Percentiles rank a stretch among this genome's conserved stretches.
phyloP scores from a whole-genome alignment of 2,888 invertebrate genomes.

The Prosopocoilus inquinatus region DNA sequence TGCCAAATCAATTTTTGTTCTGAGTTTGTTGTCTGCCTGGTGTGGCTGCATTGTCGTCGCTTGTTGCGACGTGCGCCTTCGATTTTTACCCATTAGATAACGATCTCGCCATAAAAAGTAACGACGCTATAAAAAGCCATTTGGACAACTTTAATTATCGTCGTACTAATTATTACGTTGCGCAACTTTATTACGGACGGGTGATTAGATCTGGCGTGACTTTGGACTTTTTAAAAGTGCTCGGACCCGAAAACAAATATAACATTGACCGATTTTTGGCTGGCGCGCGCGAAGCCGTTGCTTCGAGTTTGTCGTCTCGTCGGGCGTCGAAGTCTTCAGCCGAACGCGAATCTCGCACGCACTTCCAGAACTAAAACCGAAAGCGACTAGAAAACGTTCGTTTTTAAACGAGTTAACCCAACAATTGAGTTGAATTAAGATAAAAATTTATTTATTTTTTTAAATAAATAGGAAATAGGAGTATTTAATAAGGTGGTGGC shows the following conservation, averaged over 20 bases:
- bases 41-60: no score
- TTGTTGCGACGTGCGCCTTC: background rate
- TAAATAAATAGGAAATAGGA: no score
- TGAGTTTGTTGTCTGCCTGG: no score
- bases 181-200: conserved; percentile 15
- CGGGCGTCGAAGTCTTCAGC: conserved; percentile 8
- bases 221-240: conserved; percentile 12
- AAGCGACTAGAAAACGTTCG: no score
- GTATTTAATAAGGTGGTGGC: no score
- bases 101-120: conserved; percentile 5
- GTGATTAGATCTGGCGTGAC: conserved; percentile 20
- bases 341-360: background rate
- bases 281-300: conserved; percentile 6
- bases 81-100: conserved; percentile 9
- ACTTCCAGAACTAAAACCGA: background rate
- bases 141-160: conserved; percentile 18
- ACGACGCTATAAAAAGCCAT: conserved; percentile 11
- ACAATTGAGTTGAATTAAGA: no score
- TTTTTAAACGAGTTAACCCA: no score
- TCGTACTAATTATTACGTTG: conserved; percentile 17
- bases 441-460: no score
- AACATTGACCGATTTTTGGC: conserved; percentile 16
- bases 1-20: no score
- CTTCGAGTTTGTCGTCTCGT: conserved; percentile 13
- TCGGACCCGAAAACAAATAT: conserved; percentile 4